A percentile compares a stretch with the other conserved stretches of the same genome.
Evolutionary conservation across 1,140 invertebrate genomes (phyloP).

Genomic region (Euglossa dilemma): DNA sequence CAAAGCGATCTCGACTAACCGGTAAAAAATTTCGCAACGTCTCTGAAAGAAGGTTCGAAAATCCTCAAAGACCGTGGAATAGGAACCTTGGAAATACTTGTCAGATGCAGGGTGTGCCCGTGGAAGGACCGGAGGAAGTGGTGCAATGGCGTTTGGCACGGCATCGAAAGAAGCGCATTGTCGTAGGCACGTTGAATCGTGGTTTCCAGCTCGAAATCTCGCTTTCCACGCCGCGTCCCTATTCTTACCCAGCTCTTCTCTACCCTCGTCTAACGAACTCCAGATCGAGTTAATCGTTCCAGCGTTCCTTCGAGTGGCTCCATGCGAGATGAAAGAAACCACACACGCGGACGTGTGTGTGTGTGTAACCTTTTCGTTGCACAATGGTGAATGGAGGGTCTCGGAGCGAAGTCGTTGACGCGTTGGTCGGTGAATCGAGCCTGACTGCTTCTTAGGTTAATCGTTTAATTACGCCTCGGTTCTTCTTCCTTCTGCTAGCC

Average conservation of each 20-base stretch:
- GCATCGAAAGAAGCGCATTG: not conserved
- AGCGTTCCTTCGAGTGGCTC: not conserved
- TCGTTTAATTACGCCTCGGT: not conserved
- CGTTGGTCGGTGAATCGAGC: not conserved
- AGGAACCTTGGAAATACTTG: too few species aligned
- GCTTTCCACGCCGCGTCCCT: not conserved
- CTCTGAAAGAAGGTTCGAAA: too few species aligned
- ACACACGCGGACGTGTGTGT: too few species aligned
- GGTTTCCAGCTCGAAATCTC: not conserved
- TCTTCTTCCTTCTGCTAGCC: not conserved
- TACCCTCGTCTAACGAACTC: not conserved
- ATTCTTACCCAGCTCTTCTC: not conserved
- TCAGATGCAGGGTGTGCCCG: too few species aligned
- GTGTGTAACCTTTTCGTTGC: not conserved
- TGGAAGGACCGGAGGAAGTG: not conserved
- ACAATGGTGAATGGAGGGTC: not conserved
- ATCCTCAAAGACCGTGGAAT: too few species aligned
- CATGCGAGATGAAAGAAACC: not conserved
- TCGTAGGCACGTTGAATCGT: not conserved
- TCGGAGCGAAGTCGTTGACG: not conserved
- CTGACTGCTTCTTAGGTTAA: not conserved
- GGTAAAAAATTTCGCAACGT: too few species aligned
- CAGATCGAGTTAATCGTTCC: not conserved
- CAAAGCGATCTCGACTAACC: too few species aligned
- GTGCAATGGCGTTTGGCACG: not conserved